phyloP scores from a whole-genome alignment of 2,113 vertebrate species.

The Coracopsis vasa region DNA sequence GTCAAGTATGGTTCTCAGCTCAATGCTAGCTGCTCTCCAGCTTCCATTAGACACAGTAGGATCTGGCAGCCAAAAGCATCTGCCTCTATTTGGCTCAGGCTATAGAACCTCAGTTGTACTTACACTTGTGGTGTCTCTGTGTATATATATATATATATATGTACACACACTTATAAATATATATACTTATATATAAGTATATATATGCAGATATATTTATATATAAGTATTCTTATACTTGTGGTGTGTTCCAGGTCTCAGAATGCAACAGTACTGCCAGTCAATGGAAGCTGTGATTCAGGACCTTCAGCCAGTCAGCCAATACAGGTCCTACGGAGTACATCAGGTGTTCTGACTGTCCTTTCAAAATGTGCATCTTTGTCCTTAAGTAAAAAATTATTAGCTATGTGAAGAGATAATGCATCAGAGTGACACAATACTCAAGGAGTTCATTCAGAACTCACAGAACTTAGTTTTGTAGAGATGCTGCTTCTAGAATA shows the following conservation, averaged over 20 bases:
- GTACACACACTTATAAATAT: too few species aligned
- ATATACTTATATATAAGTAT: too few species aligned
- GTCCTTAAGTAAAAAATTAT: neutral
- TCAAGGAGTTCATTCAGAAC: neutral
- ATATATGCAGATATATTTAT: too few species aligned
- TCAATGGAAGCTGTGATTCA: neutral
- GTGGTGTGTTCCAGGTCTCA: neutral
- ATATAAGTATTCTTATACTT: neutral
- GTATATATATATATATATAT: neutral
- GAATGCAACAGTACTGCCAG: neutral
- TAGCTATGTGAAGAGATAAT: neutral
- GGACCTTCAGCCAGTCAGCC: neutral
- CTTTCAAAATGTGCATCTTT: neutral
- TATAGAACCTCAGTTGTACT: neutral
- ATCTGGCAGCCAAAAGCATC: neutral
- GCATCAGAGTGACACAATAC: neutral
- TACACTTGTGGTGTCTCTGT: neutral
- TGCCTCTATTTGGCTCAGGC: neutral
- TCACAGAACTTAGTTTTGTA: neutral
- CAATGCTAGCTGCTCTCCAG: neutral
- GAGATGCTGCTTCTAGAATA: neutral
- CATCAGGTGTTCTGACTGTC: neutral
- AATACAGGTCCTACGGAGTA: neutral
- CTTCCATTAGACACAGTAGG: neutral
- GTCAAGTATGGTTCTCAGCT: neutral